Conservation (phyloP, 2,888 invertebrate species). For the Chymomyza procnemis region DNA sequence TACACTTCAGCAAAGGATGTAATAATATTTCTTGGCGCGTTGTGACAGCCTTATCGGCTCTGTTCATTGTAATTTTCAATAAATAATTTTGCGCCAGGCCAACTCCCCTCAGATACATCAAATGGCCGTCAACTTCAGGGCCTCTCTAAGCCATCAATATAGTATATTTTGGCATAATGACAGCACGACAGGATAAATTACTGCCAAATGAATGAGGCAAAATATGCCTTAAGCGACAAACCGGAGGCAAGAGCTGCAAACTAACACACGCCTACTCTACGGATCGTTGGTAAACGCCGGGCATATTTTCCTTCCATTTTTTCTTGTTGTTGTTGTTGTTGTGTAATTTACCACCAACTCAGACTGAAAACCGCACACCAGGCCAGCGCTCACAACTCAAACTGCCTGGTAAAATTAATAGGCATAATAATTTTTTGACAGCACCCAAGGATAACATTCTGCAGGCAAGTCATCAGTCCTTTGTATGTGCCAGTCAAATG, state of each 20-base stretch:
- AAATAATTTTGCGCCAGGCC: constrained; percentile 51
- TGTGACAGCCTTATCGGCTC: constrained; percentile 21
- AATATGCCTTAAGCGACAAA: constrained; percentile 69
- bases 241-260: constrained; percentile 9
- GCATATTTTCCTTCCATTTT: no score
- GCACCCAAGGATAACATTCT: constrained; percentile 75
- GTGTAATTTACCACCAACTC: constrained; percentile 67
- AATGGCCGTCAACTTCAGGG: neutral
- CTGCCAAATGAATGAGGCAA: constrained; percentile 75
- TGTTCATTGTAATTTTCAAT: constrained; percentile 69
- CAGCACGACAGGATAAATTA: constrained; percentile 79
- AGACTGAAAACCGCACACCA: neutral
- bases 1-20: no score
- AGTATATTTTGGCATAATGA: constrained; percentile 70
- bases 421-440: constrained; percentile 78
- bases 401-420: constrained; percentile 76
- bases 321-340: no score
- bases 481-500: constrained; percentile 17
- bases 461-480: constrained; percentile 54
- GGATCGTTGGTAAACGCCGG: constrained; percentile 67
- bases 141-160: constrained; percentile 22
- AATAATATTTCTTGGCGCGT: constrained; percentile 17
- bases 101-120: neutral
- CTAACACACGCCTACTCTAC: constrained; percentile 64
- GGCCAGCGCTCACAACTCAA: constrained; percentile 15